Evolutionary conservation across 2,888 invertebrate species (phyloP), one percentile per base, ranked within the genome.

Genomic region (Leucophenga maculata): DNA sequence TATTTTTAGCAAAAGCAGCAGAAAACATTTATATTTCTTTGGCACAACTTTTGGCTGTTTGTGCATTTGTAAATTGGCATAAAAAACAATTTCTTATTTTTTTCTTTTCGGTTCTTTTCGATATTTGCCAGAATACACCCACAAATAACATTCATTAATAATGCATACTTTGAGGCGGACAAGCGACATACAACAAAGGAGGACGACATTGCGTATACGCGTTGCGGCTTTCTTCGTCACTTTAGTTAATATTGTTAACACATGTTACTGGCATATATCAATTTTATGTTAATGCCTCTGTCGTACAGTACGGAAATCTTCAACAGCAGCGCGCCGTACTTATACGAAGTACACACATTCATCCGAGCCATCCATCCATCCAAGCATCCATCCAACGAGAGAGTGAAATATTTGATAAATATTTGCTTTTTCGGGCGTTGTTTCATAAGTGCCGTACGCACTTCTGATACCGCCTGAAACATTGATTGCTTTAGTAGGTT

Each of bases 401-500:
- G n/a, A n/a, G n/a, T n/a, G n/a, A 50, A 18, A 18, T 50, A n/a
- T 50, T 50, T 76, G 74, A 70, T 73, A 71, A 72, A 79, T 76
- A 78, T 75, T 75, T 75, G 72, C 69, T 60, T 69, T 52, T 64
- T 39, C 11, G 9, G 46, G 32, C 50, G 65, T 65, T 65, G 44
- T 32, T 22, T 9, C 39, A 46, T 48, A 48, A 62, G 60, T 57
- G 57, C 3, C 31, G 14, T 9, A 11, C 13, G 22, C 57, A 2
- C 2, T 26, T 2, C 26, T 26, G 26, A 26, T 26, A 26, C 4
- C 16, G 11, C n/a, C 32, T 26, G 50, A 16, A 6, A 55, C 55
- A 55, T 77, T 77, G 77, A 77, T 76, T 80, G 72, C 72, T 66
- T 39, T 8, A 39, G 39, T 11, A 39, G 39, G 4, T 26, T 26